Base-by-base conservation (phyloP, 2,113 vertebrate species). In the Hypocryptadius cinnamomeus region DNA sequence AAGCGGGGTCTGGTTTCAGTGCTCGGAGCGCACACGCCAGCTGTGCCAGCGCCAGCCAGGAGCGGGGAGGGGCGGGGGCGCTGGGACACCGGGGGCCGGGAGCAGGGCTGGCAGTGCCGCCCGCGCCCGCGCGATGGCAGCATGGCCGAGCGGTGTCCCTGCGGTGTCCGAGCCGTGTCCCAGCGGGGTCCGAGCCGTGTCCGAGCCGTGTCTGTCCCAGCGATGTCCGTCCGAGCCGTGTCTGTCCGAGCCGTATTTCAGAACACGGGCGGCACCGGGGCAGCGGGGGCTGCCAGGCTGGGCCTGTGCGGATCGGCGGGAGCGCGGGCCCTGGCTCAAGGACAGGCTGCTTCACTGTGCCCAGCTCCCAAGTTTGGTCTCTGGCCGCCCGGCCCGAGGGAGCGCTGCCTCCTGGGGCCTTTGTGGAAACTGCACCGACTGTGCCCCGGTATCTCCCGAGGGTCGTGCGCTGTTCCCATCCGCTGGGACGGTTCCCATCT, bases 381-480 rank as follows among this genome's bases (percentile, higher is more conserved):
- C 45, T 1, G 33, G 19, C 48, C 20, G n/a, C 24, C 25, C 2
- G 13, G 11, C 7, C 35, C 3, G 11, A 22, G 25, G 21, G 1
- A 0, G 3, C 11, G 30, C 21, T 42, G 23, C 35, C 50, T 25
- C 13, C 44, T 9, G 64, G 17, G 13, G 10, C 39, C 59, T 25
- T 7, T 8, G 18, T 7, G 59, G 33, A 11, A 25, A 1, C 6
- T 8, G 16, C 45, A 3, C 4, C 0, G 16, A 11, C 5, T 0
- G 56, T 19, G 19, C 3, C n/a, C 21, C 8, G 5, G 23, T 10
- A 3, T 3, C 10, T 63, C 28, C 73, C 15, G 11, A 6, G 27
- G 18, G 31, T 3, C 8, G 1, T 1, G 45, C n/a, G 0, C 16
- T 0, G 28, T 1, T 21, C 15, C 22, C 56, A 24, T 24, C 56